Evolutionary conservation across 2,797 vertebrate genomes (phyloP).

Genomic region (Danionella dracula): DNA sequence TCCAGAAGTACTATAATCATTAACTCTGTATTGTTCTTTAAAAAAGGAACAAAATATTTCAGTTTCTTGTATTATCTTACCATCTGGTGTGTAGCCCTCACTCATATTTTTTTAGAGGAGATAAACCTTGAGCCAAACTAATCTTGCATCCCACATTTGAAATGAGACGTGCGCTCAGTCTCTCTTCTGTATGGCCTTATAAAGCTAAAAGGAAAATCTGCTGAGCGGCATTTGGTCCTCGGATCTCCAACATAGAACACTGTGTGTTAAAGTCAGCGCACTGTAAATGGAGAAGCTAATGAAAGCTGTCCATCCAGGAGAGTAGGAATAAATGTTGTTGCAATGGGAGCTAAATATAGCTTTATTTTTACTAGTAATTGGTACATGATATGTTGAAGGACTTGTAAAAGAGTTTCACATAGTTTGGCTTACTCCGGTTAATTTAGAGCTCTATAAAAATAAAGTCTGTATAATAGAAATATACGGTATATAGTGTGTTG

Average conservation of each 20-base stretch:
- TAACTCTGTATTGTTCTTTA: too few relatives aligned
- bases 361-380: too few relatives aligned
- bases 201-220: conserved; percentile 56
- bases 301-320: not conserved
- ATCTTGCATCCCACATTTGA: conserved; percentile 32
- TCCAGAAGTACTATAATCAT: too few relatives aligned
- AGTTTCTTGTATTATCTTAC: not conserved
- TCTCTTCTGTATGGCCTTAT: conserved; percentile 58
- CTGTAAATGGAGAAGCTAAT: not conserved
- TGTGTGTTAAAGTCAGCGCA: conserved; percentile 17
- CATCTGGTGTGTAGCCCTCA: not conserved
- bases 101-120: not conserved
- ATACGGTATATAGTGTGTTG: too few relatives aligned
- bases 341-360: not conserved
- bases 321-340: not conserved
- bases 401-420: too few relatives aligned
- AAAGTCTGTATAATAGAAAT: too few relatives aligned
- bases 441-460: too few relatives aligned
- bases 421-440: too few relatives aligned
- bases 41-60: too few relatives aligned
- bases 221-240: conserved; percentile 5
- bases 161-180: conserved; percentile 37
- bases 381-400: too few relatives aligned
- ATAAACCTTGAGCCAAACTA: conserved; percentile 31
- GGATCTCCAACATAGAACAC: not conserved